Conservation (phyloP, 1,140 invertebrate genomes). For the Heliothis virescens region DNA sequence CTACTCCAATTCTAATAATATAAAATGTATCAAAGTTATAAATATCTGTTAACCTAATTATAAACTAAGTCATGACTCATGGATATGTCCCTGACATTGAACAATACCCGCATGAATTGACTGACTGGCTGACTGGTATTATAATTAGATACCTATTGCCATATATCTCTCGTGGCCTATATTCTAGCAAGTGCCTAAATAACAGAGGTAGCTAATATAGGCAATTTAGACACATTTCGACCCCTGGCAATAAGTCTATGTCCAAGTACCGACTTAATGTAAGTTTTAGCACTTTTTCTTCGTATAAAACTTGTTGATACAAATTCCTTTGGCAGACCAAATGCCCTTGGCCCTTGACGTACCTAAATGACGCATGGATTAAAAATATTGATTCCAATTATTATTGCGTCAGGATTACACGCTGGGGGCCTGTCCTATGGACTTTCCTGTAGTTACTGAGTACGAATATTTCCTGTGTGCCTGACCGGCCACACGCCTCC, state of each 20-base stretch:
- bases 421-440: neutral
- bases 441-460: neutral
- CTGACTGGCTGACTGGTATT: neutral
- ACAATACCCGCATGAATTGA: slow-evolving; percentile 18
- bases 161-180: neutral
- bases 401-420: neutral
- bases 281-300: too few relatives aligned
- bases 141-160: neutral
- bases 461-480: neutral
- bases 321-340: too few relatives aligned
- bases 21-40: too few relatives aligned
- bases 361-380: too few relatives aligned
- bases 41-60: neutral
- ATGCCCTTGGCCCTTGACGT: too few relatives aligned
- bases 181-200: neutral
- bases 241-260: too few relatives aligned
- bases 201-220: neutral
- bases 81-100: neutral
- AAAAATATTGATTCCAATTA: neutral
- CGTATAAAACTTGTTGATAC: too few relatives aligned
- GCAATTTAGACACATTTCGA: too few relatives aligned
- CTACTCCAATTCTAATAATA: too few relatives aligned
- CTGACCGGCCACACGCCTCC: slow-evolving; percentile 9
- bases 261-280: too few relatives aligned
- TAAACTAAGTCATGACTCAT: neutral